Base-by-base conservation (phyloP, 2,888 invertebrate species). In the Plebejus melissa region DNA sequence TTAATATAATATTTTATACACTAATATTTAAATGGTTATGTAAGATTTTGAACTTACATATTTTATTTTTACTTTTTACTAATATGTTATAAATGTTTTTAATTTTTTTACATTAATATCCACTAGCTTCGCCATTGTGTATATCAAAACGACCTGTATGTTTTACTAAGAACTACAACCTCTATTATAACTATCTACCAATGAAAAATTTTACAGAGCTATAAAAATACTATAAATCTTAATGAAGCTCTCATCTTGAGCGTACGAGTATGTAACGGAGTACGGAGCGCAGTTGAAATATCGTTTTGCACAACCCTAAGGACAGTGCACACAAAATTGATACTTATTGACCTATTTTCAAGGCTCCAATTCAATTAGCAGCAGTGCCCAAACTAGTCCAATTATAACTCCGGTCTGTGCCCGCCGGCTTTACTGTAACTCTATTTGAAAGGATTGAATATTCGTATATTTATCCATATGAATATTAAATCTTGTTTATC, bases 391-490 rank as follows among this genome's bases (percentile, higher is more conserved):
- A 72, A 72, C 72, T 72, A 54, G 72, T 50, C 54, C 72, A 72
- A 50, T 72, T 72, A 72, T 72, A 72, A 50, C 50, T 50, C 50
- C 16, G 50, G 28, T 28, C 50, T 28, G 50, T 72, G 72, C 32
- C 50, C 54, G 32, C 72, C 72, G 72, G 72, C 50, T 50, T 46
- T 54, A 50, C 54, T 54, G 50, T 72, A 50, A 54, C 46, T 50
- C 28, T 7, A 71, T 32, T 72, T 72, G 50, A 46, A 72, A 54
- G 50, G 72, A 72, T 72, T 54, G 72, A 72, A 72, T 50, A 46
- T 72, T 72, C 46, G 50, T 72, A 32, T 9, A 50, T 54, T 54
- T 72, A 72, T 32, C 46, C 50, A 32, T 46, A 50, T 72, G 16
- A 54, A 65, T 60, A 60, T 28, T 32, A 11, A 28, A 36, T 65